Evolutionary conservation across 1,140 invertebrate species (phyloP), one percentile per base, ranked within the genome.

Genomic region (Drosophila pachea): DNA sequence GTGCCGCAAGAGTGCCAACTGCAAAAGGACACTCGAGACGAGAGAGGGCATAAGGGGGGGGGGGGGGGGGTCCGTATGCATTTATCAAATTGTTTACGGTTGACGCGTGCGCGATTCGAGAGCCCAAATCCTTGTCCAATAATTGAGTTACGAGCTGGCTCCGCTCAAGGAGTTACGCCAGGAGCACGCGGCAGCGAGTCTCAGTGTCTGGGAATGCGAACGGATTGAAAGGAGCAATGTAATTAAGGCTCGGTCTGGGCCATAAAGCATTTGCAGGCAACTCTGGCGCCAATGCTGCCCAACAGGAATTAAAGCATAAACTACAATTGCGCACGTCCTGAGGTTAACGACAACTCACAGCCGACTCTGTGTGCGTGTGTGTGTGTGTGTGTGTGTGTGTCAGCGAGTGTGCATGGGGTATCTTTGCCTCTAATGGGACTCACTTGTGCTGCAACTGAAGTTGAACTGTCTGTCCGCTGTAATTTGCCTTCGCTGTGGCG

Each of bases 1-100:
- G n/a, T n/a, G n/a, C n/a, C n/a, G n/a, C 56, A 16, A 72, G 48
- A 76, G 65, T 68, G 69, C 40, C 61, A 48, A 68, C 48, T 49
- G 12, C 38, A 64, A 54, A 22, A 76, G 38, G 49, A 62, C 49
- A 29, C 29, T 36, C 55, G 22, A 43, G 33, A 74, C 61, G 50
- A 47, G 49, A 7, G 40, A 2, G 42, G 8, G 11, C 7, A 36
- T 48, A 33, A 48, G 29, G 4, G 6, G 7, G 8, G 12, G 12
- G 14, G 6, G 3, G 0, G 7, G 54, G 42, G 49, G 61, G 63
- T 74, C 64, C 74, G 76, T 58, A 12, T 61, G 61, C 81, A 86
- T 84, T 84, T 79, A 76, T 86, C 81, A 83, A 70, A 76, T 73
- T 59, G 48, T 73, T 79, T 84, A 84, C 65, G 79, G 47, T 52